A percentile compares a stretch with the other conserved stretches of the same genome.
Conservation (phyloP, 2,797 vertebrate genomes). For the Macropodus opercularis region DNA sequence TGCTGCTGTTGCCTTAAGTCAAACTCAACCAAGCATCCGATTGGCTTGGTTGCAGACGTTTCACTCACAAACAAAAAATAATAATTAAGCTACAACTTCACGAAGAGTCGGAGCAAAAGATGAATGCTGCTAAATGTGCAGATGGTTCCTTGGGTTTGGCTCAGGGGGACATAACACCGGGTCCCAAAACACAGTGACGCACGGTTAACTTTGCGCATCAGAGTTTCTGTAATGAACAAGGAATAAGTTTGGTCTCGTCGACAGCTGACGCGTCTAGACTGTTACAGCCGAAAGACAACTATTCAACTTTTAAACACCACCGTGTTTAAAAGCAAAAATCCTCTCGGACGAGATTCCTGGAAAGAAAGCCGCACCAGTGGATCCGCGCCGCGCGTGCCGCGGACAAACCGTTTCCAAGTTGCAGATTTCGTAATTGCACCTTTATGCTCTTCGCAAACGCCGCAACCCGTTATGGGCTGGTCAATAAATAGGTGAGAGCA, state of each 20-base stretch:
- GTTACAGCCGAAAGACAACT: slow-evolving; percentile 6
- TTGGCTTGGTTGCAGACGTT: no score
- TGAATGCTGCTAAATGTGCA: no score
- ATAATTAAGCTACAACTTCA: no score
- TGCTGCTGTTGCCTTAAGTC: neutral
- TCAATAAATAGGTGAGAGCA: slow-evolving; percentile 63
- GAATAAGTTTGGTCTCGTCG: neutral
- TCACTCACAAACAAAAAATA: no score
- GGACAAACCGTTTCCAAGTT: neutral
- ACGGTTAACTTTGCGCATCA: neutral
- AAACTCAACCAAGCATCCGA: neutral
- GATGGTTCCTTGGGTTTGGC: slow-evolving; percentile 4
- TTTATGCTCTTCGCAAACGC: slow-evolving; percentile 7
- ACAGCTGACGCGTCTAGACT: neutral
- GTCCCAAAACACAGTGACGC: neutral
- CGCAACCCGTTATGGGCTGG: slow-evolving; percentile 49
- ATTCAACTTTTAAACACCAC: slow-evolving; percentile 18
- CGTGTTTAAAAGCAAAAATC: no score
- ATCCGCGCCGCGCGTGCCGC: no score
- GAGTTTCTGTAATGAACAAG: neutral
- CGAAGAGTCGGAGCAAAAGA: no score
- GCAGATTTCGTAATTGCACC: neutral
- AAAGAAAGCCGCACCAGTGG: slow-evolving; percentile 1
- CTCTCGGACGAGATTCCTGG: slow-evolving; percentile 1
- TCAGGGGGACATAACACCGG: neutral